Base-by-base conservation (phyloP, 1,140 invertebrate species). In the Brachionus koreanus region DNA sequence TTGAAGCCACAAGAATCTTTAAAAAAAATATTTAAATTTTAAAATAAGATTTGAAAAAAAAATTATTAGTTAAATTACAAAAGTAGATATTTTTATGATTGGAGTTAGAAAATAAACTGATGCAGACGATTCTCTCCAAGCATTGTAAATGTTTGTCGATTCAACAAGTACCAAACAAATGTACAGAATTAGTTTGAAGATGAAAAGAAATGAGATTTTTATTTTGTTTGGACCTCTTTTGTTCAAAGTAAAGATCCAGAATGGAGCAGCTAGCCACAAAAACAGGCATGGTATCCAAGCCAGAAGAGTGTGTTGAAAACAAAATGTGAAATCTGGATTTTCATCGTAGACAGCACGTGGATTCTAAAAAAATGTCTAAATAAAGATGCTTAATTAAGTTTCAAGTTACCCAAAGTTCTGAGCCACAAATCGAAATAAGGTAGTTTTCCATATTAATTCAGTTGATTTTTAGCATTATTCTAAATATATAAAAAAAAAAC, bases 291-390 rank as follows among this genome's bases (percentile, higher is more conserved):
- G 76, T 12, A 42, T 29, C 76, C 76, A 79, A 37, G 57, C 35
- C 12, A 79, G 19, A 19, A 79, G 49, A 79, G 76, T 79, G 12
- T 57, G 61, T 65, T 79, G 76, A 13, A 79, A 79, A 43, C 76
- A 79, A 37, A 79, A 61, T 57, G 76, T 79, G 19, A 79, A 65
- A 43, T 79, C 76, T 3, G 76, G 76, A 63, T 79, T 39, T 61
- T 57, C 29, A 25, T 39, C 46, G 35, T 61, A 79, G 16, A 79
- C 76, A 33, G 33, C 35, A 29, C 33, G 19, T 57, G 46, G 49
- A 42, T 79, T 43, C 49, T 79, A 42, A 33, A 79, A 37, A 10
- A 42, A 61, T 25, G 9, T 19, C 13, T 37, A 79, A 12, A 9
- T 10, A 4, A 23, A 19, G 23, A 29, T 19, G 5, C 10, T 35